Evolutionary conservation across 2,797 vertebrate genomes (phyloP).

Genomic region (Pseudochaenichthys georgianus): DNA sequence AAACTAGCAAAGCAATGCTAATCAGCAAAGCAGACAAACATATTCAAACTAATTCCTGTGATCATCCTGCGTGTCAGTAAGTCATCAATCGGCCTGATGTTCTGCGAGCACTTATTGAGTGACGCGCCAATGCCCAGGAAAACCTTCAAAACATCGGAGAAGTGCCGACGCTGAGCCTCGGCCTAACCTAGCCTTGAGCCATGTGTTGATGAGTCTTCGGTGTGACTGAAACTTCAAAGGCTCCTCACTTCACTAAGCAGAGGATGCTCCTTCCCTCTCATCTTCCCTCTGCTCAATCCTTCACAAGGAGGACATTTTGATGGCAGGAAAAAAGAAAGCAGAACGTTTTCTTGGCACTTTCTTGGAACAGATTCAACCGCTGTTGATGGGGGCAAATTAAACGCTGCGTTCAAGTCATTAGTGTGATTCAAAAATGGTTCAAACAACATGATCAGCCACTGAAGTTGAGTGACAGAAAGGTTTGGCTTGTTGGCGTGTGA

Average conservation of each 20-base stretch:
- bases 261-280: conserved; percentile 74
- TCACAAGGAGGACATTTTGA: conserved; percentile 71
- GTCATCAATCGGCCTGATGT: conserved; percentile 60
- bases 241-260: conserved; percentile 68
- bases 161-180: conserved; percentile 72
- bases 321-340: conserved; percentile 23
- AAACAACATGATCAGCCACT: conserved; percentile 34
- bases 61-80: conserved; percentile 59
- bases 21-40: conserved; percentile 17
- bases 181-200: conserved; percentile 80
- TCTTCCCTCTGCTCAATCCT: conserved; percentile 66
- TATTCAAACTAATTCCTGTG: conserved; percentile 34
- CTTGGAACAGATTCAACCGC: conserved; percentile 59
- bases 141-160: conserved; percentile 73
- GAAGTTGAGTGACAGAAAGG: conserved; percentile 28
- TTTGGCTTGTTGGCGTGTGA: neutral
- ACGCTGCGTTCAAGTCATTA: conserved; percentile 40
- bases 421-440: conserved; percentile 44
- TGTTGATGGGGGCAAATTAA: conserved; percentile 31
- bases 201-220: conserved; percentile 78
- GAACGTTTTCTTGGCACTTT: conserved; percentile 62
- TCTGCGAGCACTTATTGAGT: conserved; percentile 52
- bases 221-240: conserved; percentile 82
- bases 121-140: conserved; percentile 62
- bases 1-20: conserved; percentile 9